A percentile compares a stretch with the other conserved stretches of the same genome.
Evolutionary conservation across 2,888 invertebrate species (phyloP).

Genomic region (Ecdyonurus torrentis): DNA sequence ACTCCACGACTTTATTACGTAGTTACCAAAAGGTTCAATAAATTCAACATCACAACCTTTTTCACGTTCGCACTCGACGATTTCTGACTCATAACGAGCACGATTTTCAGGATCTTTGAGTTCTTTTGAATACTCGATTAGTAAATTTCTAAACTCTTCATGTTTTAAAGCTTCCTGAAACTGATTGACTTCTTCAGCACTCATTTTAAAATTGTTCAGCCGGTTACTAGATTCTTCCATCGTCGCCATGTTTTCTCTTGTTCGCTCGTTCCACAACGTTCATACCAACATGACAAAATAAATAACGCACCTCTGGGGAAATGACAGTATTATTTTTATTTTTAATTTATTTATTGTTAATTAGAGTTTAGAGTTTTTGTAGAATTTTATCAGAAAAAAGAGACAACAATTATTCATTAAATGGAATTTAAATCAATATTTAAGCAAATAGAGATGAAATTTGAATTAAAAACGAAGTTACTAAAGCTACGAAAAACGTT

Average conservation of each 20-base stretch:
- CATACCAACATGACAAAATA: too few species aligned
- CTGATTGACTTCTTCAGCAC: not conserved
- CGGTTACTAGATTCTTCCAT: not conserved
- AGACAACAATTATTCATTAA: too few species aligned
- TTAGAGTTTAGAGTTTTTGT: too few species aligned
- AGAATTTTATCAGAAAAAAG: too few species aligned
- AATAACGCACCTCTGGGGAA: not conserved
- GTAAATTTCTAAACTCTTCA: not conserved
- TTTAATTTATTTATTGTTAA: too few species aligned
- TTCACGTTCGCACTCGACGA: not conserved
- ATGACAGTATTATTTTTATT: not conserved
- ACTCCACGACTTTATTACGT: not conserved
- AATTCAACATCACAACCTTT: not conserved
- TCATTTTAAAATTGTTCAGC: not conserved
- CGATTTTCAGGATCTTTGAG: not conserved
- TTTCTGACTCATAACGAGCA: not conserved
- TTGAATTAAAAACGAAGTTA: too few species aligned
- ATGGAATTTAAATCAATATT: too few species aligned
- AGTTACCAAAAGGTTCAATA: not conserved
- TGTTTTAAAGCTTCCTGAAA: not conserved
- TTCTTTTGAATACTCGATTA: not conserved
- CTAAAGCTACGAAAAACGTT: too few species aligned
- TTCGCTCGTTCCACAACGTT: not conserved
- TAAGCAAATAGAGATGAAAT: too few species aligned
- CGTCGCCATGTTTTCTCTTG: not conserved